Base-by-base conservation (phyloP, 2,797 vertebrate species). In the Staurois parvus region DNA sequence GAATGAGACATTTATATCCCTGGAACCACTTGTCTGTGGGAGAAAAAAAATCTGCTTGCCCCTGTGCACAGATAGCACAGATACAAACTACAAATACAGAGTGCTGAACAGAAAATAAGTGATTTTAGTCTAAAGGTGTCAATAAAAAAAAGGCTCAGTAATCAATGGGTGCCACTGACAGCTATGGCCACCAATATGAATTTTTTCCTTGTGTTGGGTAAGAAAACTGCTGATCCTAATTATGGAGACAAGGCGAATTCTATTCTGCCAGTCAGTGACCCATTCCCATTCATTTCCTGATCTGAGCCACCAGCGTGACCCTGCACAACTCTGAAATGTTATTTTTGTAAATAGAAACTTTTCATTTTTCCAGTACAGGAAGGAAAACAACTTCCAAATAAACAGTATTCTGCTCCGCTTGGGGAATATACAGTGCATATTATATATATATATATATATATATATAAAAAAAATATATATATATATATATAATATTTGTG, bases 191-290 rank as follows among this genome's bases (percentile, higher is more conserved):
- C 59, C 48, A 37, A 10, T 42, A 76, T 69, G 13, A 0, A 40
- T 37, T 68, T 76, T 59, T 4, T 26, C 10, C 9, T 10, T 24
- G 15, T 52, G 24, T 64, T 64, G n/a, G 19, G 32, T 24, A 77
- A 77, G 68, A 72, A 78, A 78, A 72, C 83, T 48, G 68, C 68
- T 84, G 68, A 84, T 72, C 78, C 79, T 69, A 84, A 72, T 84
- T 79, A 84, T 79, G 69, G 68, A 66, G 52, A 64, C 21, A 11
- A 76, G 26, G 52, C 13, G 26, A 72, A 29, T 78, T 72, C 52
- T 48, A 13, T 37, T 70, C 28, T 84, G 75, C 74, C 83, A 73
- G 37, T 84, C 76, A 66, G 66, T 72, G 83, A 79, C 76, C 75
- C 83, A 73, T 66, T 62, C 28, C 26, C 68, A 64, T 52, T 84